Conservation (phyloP, 2,888 invertebrate species). For the Aphodius granarius region DNA sequence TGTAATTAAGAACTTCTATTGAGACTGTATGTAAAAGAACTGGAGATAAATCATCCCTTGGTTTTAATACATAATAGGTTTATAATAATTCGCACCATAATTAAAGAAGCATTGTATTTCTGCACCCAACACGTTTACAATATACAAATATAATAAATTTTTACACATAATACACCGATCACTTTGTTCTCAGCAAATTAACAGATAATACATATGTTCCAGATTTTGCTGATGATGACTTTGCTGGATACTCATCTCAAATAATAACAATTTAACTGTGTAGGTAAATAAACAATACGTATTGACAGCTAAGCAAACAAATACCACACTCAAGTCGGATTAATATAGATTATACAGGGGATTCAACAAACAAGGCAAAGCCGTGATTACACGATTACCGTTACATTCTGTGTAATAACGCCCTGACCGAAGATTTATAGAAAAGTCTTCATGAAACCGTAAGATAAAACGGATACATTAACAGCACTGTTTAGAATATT, state of each 20-base stretch:
- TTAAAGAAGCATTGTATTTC: constrained; percentile 31
- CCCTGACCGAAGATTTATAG: neutral
- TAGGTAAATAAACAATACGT: neutral
- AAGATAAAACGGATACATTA: neutral
- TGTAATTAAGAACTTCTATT: too few relatives aligned
- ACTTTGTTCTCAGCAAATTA: constrained; percentile 20
- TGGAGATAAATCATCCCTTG: too few relatives aligned
- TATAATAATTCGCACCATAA: constrained; percentile 14
- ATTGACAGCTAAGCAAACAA: constrained; percentile 29
- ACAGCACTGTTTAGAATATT: neutral
- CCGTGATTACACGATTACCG: neutral
- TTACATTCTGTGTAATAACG: neutral
- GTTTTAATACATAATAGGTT: neutral
- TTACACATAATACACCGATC: constrained; percentile 12
- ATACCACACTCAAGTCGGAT: constrained; percentile 27
- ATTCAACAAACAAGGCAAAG: neutral
- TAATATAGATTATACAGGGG: neutral
- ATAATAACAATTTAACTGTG: constrained; percentile 32
- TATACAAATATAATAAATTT: constrained; percentile 33
- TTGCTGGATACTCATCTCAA: constrained; percentile 33
- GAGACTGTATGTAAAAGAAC: too few relatives aligned
- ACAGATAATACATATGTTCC: constrained; percentile 28
- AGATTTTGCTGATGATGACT: too few relatives aligned
- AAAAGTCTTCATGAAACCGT: neutral
- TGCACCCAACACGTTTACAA: constrained; percentile 31